Evolutionary conservation across 2,888 invertebrate species (phyloP), one percentile per base, ranked within the genome.

Genomic region (Lysandra bellargus): DNA sequence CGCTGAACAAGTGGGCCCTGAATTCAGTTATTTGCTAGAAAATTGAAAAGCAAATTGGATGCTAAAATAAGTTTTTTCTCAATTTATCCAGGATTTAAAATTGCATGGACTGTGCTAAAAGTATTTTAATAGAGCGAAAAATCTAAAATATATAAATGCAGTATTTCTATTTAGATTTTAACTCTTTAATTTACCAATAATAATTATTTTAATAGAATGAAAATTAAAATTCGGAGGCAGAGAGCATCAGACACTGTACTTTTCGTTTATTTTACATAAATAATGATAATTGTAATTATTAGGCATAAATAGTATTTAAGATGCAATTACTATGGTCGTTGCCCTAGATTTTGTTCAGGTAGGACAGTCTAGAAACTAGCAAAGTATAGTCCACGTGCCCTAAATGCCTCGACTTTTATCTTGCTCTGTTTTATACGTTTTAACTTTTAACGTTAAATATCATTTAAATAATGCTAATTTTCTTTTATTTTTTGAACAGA

Each of bases 11-110:
- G 69, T 69, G 17, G 69, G 33, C 30, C 12, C 14, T 33, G 33
- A 69, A 69, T 69, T 33, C 69, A 69, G 69, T 37, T 69, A 69
- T 37, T 69, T 69, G 33, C 37, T 69, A 4, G 69, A 30, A 69
- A 37, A 69, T 69, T 69, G 17, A 69, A 69, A 69, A 33, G 30
- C 14, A 33, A 37, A 69, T 69, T 69, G 33, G 69, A 69, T 69
- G 33, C 3, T 64, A 64, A 57, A 57, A 57, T 57, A 57, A 14
- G 57, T 57, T 57, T 57, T 57, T 57, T 57, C 17, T 57, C 17
- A 57, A 57, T 57, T 3, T 14, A 17, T 57, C 57, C 17, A 57
- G 4, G 57, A 57, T 57, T 4, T 57, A 57, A 57, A 57, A 57
- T 57, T 4, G 57, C 57, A 57, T 17, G 57, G 14, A 57, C 17